These are phyloP conservation scores for Holotrichia oblita DNA, from an alignment of 1,140 invertebrate genomes.

Conservation along the genomic window DNA sequence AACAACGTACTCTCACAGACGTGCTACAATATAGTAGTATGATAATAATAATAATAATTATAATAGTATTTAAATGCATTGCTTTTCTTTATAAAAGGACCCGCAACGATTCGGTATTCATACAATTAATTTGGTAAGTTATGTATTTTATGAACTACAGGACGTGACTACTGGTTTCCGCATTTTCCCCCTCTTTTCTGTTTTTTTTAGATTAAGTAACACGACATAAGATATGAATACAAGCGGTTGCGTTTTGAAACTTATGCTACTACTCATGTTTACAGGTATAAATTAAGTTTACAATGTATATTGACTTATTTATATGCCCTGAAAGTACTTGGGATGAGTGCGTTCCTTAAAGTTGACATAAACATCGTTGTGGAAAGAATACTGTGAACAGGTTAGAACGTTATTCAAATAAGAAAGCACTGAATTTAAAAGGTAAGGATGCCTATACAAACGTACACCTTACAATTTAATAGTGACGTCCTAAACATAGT, in stretches of 20 bases:
- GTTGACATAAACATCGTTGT: slow-evolving; percentile 36
- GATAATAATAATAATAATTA: too few species aligned
- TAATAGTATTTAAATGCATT: slow-evolving; percentile 28
- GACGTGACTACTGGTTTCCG: slow-evolving; percentile 16
- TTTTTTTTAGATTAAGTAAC: slow-evolving; percentile 21
- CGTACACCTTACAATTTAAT: not conserved
- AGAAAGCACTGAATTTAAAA: too few species aligned
- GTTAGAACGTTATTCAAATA: not conserved
- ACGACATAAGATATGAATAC: slow-evolving; percentile 30
- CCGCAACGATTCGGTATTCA: not conserved
- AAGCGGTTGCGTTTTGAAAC: slow-evolving; percentile 31
- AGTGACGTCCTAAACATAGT: too few species aligned
- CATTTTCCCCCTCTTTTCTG: not conserved
- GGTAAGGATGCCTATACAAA: not conserved
- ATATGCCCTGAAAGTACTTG: slow-evolving; percentile 36
- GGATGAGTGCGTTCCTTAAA: slow-evolving; percentile 33
- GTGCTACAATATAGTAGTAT: not conserved
- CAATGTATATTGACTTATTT: slow-evolving; percentile 35
- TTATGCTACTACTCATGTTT: slow-evolving; percentile 31
- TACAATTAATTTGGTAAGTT: not conserved
- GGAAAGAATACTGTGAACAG: slow-evolving; percentile 17
- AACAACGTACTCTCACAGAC: not conserved
- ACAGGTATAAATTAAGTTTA: slow-evolving; percentile 33
- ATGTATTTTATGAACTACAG: slow-evolving; percentile 1
- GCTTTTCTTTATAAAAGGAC: slow-evolving; percentile 12